Base-by-base conservation (phyloP, 2,113 vertebrate genomes). In the Lophotis ruficrista region DNA sequence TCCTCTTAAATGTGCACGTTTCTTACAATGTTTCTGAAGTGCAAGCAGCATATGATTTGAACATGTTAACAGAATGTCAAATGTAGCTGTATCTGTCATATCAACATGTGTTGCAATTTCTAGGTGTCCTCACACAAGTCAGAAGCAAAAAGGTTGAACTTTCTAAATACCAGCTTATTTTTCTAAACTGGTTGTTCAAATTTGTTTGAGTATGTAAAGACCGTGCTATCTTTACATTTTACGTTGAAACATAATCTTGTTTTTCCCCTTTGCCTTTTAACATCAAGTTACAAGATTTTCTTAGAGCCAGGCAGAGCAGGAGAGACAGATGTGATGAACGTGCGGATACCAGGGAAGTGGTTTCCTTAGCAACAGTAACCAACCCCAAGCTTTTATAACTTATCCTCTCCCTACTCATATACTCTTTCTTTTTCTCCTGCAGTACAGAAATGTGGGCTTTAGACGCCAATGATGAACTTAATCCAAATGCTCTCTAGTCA, bases 331-430 rank as follows among this genome's bases (percentile, higher is more conserved):
- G 97, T 93, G 89, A 94, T 96, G 95, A 97, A 97, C 16, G 21
- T 95, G 90, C 64, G 7, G 90, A 83, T 96, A 94, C 91, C 92
- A 97, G 93, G 94, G 94, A 98, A 97, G 92, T 91, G 75, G 98
- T 98, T 97, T 97, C 98, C 97, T 97, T 98, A 97, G 98, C 98
- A 98, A 98, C 98, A 58, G 93, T 72, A 97, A 97, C 97, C 95
- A 97, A 65, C 96, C 93, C 90, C 90, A 95, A 93, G 97, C 88
- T 90, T 95, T 96, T 94, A 65, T 94, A 97, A 90, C 35, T 90
- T 96, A 96, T 69, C 75, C 68, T 96, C 90, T 86, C 89, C 80
- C 96, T 95, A 95, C 77, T 90, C 94, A 86, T 65, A 72, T 57
- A 89, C 58, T 83, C 69, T 73, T 81, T 72, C 60, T 83, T 96